A percentile compares a stretch with the other conserved stretches of the same genome.
Evolutionary conservation across 2,797 vertebrate species (phyloP).

Genomic region (Cetoscarus ocellatus): DNA sequence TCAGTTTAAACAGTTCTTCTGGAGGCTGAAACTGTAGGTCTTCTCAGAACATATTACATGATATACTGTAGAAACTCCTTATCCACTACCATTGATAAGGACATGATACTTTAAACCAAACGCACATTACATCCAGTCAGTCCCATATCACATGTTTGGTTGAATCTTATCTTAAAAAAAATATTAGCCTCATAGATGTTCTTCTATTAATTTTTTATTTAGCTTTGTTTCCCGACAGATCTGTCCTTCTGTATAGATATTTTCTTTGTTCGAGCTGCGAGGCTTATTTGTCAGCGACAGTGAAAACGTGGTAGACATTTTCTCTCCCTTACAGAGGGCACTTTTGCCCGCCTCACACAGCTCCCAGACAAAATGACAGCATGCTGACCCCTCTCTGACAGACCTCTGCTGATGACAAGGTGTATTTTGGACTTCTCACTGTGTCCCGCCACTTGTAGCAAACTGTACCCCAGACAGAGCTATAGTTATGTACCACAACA

Average conservation of each 20-base stretch:
- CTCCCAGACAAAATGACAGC: constrained; percentile 72
- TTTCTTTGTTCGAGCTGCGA: constrained; percentile 6
- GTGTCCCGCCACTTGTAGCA: constrained; percentile 40
- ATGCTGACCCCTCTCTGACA: constrained; percentile 65
- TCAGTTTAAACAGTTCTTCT: too few species aligned
- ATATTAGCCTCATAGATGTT: too few species aligned
- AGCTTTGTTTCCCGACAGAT: constrained; percentile 2
- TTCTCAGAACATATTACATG: too few species aligned
- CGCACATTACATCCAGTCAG: too few species aligned
- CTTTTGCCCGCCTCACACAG: constrained; percentile 55
- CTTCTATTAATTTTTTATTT: not conserved
- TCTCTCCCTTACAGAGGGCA: constrained; percentile 59
- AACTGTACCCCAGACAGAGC: constrained; percentile 38
- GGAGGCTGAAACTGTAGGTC: too few species aligned
- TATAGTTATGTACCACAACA: constrained; percentile 28
- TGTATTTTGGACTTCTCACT: constrained; percentile 68
- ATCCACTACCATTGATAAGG: too few species aligned
- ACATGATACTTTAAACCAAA: too few species aligned
- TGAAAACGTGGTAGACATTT: constrained; percentile 62
- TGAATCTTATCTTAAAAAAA: too few species aligned
- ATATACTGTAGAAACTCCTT: too few species aligned
- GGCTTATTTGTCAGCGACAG: constrained; percentile 47
- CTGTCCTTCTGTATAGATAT: constrained; percentile 3
- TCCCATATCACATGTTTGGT: too few species aligned
- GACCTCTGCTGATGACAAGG: constrained; percentile 67